A percentile compares a stretch with the other conserved stretches of the same genome.
Conservation (phyloP, 2,888 invertebrate species). For the Dicyrtomina minuta region DNA sequence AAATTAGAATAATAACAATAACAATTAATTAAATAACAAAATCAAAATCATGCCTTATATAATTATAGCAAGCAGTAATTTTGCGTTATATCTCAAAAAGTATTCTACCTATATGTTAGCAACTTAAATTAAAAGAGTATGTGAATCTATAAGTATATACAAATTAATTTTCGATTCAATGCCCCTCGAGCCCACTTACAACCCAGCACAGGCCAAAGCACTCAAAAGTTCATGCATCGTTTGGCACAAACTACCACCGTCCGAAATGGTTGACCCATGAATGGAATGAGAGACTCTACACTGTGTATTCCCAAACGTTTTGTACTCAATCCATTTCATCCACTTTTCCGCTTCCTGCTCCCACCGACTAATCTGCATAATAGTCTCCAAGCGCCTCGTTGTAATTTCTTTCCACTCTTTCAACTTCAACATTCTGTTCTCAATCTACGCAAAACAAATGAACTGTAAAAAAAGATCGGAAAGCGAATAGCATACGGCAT, state of each 20-base stretch:
- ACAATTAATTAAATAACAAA: slow-evolving; percentile 3
- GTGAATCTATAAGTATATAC: too few species aligned
- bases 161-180: too few species aligned
- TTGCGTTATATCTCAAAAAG: not conserved
- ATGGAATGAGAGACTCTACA: slow-evolving; percentile 47
- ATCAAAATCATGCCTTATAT: not conserved
- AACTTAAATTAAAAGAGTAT: too few species aligned
- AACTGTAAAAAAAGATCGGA: not conserved
- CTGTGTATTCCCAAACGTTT: slow-evolving; percentile 48
- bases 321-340: slow-evolving; percentile 49
- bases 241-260: slow-evolving; percentile 40
- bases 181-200: slow-evolving; percentile 38
- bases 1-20: not conserved
- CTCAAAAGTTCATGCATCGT: slow-evolving; percentile 47
- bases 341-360: slow-evolving; percentile 52
- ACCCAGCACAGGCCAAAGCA: slow-evolving; percentile 46
- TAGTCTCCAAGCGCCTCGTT: slow-evolving; percentile 41
- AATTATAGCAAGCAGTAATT: not conserved
- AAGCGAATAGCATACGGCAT: not conserved
- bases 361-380: slow-evolving; percentile 49
- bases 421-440: slow-evolving; percentile 41
- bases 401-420: slow-evolving; percentile 43
- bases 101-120: too few species aligned
- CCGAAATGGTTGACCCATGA: slow-evolving; percentile 38
- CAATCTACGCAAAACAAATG: slow-evolving; percentile 34